phyloP scores from a whole-genome alignment of 92 coral and sea anemone genomes.

The Umimayanthus chanpuru region DNA sequence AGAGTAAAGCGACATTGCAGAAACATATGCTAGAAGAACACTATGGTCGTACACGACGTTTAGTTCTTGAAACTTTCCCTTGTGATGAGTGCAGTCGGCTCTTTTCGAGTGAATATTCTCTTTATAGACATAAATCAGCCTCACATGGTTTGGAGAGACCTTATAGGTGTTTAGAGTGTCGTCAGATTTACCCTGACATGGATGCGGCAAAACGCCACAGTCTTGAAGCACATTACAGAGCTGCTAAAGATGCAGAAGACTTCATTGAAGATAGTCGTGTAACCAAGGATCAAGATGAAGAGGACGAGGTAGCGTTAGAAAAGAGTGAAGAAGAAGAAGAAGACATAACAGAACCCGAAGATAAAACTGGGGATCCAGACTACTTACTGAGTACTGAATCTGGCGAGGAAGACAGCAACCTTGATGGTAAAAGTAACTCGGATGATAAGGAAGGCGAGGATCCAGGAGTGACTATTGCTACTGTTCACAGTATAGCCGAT shows the following conservation, averaged over 20 bases:
- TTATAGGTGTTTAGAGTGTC: conserved; percentile 18
- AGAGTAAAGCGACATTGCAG: conserved; percentile 13
- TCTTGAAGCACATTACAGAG: conserved; percentile 27
- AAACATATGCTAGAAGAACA: conserved; percentile 25
- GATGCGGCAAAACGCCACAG: conserved; percentile 28
- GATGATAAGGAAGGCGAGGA: neutral
- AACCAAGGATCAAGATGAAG: neutral
- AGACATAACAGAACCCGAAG: conserved; percentile 7
- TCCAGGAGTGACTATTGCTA: neutral
- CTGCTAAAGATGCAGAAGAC: conserved; percentile 1
- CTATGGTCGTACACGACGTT: conserved; percentile 12
- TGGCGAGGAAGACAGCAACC: conserved; percentile 6
- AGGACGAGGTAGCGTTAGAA: neutral
- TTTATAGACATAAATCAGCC: conserved; percentile 4
- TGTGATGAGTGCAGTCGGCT: conserved; percentile 28
- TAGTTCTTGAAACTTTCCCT: conserved; percentile 18
- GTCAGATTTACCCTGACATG: conserved; percentile 36
- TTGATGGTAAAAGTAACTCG: neutral
- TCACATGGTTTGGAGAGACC: conserved; percentile 21
- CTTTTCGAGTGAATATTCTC: conserved; percentile 5
- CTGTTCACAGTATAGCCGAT: neutral
- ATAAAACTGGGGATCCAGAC: conserved; percentile 17
- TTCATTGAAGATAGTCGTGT: conserved; percentile 14
- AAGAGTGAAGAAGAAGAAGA: neutral
- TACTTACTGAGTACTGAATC: conserved; percentile 2